Evolutionary conservation across 2,113 vertebrate genomes (phyloP), one percentile per base, ranked within the genome.

Genomic region (Triplophysa dalaica): DNA sequence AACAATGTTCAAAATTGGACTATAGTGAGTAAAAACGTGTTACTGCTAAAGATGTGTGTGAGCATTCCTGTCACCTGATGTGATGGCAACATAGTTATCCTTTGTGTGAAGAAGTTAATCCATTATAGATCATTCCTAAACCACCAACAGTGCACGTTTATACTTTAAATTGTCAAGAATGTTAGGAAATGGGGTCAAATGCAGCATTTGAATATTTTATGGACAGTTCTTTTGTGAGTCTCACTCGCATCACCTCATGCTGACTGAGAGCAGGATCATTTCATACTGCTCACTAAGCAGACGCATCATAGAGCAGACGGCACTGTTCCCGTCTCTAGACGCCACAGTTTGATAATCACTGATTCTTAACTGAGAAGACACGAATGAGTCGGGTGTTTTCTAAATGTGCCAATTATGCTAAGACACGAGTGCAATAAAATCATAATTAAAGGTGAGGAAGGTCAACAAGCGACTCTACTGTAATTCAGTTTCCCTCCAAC

Each of bases 281-380:
- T 87, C 75, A 74, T 16, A 58, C 70, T 79, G 81, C 63, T 70
- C 17, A 56, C 74, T 78, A 84, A 88, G 85, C 81, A 84, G 86
- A 86, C 85, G 58, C 60, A 62, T 22, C 14, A 63, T 58, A 66
- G 41, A 74, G 22, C 70, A 68, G 22, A n/a, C 21, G 29, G 56
- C 21, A 14, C 69, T 5, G 0, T 68, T 67, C 78, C 33, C 66
- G 48, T 77, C 64, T 77, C 75, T 67, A 76, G 64, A n/a, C 0
- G 5, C 13, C 6, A 19, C 17, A 17, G 16, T 54, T 17, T 54
- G 50, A 16, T 17, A 16, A 54, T 19, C 16, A 54, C 50, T 6
- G 50, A 5, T 17, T 17, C 50, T 17, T 17, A 54, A 17, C 21
- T 43, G 14, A 14, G 14, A 69, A 19, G 21, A 38, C 2, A 21